phyloP scores from a whole-genome alignment of 2,888 invertebrate species.

The Leptinotarsa peninsularis region DNA sequence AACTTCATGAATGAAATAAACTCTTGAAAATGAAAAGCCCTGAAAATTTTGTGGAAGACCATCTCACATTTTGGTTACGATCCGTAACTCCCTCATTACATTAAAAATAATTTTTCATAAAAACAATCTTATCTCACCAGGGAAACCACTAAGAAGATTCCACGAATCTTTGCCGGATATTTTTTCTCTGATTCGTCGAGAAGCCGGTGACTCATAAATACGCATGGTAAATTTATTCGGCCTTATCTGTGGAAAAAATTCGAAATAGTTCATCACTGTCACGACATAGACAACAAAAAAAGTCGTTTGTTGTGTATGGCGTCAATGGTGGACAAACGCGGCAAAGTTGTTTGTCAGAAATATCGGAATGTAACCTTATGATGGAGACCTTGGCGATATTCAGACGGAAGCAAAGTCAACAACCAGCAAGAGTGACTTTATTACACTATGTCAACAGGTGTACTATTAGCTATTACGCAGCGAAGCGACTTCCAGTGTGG shows the following conservation, averaged over 20 bases:
- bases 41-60: too few species aligned
- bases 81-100: too few species aligned
- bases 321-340: slow-evolving; percentile 17
- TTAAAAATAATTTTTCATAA: too few species aligned
- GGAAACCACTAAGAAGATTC: too few species aligned
- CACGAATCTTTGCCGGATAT: too few species aligned
- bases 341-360: slow-evolving; percentile 27
- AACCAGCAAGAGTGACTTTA: slow-evolving; percentile 43
- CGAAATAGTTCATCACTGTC: slow-evolving; percentile 4
- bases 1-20: too few species aligned
- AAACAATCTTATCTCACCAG: too few species aligned
- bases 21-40: too few species aligned
- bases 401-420: slow-evolving; percentile 45
- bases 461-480: slow-evolving; percentile 35
- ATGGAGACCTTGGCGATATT: slow-evolving; percentile 40
- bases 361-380: slow-evolving; percentile 35
- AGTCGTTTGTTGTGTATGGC: neutral
- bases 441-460: slow-evolving; percentile 46
- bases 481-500: slow-evolving; percentile 19
- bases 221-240: neutral
- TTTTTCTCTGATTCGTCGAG: too few species aligned
- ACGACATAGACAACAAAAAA: slow-evolving; percentile 2
- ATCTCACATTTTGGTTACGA: too few species aligned
- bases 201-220: neutral
- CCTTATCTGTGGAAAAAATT: neutral